A percentile compares a stretch with the other conserved stretches of the same genome.
phyloP scores from a whole-genome alignment of 2,888 invertebrate species.

The Peribatodes rhomboidaria region DNA sequence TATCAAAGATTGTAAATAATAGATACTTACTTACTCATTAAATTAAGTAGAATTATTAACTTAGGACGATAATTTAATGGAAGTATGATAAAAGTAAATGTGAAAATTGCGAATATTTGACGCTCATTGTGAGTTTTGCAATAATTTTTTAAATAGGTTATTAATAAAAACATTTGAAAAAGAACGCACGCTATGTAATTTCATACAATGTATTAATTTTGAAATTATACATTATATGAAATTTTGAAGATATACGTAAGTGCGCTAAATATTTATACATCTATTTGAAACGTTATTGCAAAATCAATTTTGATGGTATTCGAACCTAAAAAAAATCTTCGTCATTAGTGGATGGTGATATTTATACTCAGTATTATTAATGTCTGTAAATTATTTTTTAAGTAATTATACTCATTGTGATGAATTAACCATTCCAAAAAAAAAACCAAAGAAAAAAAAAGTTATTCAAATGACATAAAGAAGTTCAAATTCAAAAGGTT shows the following conservation, averaged over 20 bases:
- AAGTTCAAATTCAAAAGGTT: not conserved
- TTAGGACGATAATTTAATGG: constrained; percentile 72
- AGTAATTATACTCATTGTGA: constrained; percentile 7
- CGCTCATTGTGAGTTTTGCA: constrained; percentile 51
- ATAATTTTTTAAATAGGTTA: constrained; percentile 45
- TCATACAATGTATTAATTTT: too few species aligned
- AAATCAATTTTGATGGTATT: constrained; percentile 55
- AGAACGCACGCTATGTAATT: not conserved
- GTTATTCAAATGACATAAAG: constrained; percentile 32
- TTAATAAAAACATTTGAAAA: not conserved
- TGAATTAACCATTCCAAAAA: constrained; percentile 34
- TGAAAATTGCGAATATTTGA: constrained; percentile 64
- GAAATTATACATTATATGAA: too few species aligned
- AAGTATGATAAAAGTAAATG: constrained; percentile 55
- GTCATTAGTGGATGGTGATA: constrained; percentile 55
- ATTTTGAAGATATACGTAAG: not conserved
- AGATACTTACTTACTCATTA: constrained; percentile 82
- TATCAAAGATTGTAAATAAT: constrained; percentile 83
- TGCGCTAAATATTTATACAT: not conserved
- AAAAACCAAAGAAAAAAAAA: constrained; percentile 40
- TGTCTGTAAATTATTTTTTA: constrained; percentile 60
- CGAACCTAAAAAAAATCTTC: constrained; percentile 55
- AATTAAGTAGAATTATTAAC: constrained; percentile 80
- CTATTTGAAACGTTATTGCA: constrained; percentile 53
- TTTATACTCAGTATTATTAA: constrained; percentile 71